Base-by-base conservation (phyloP, 2,113 vertebrate species). In the Bufo bufo region DNA sequence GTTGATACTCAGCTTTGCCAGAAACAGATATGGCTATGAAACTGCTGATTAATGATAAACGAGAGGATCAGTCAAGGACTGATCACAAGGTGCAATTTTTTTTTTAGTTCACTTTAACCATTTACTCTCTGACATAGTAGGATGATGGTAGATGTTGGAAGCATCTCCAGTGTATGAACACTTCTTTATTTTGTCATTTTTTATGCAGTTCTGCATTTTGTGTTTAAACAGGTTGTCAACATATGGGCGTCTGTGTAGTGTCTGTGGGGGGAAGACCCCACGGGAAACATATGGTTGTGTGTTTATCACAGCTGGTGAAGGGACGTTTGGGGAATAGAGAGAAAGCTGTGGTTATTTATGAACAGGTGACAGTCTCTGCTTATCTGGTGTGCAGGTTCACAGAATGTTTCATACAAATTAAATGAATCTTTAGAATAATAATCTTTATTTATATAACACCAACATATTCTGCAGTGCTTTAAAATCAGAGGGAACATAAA, bases 221-320 rank as follows among this genome's bases (percentile, higher is more conserved):
- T 69, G 81, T 66, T 54, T 84, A 23, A 84, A 33, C 59, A 66
- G 19, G 47, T 69, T 84, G 82, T 54, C 82, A 84, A 69, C 65
- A 49, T 83, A 69, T 69, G 81, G 61, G 61, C 61, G 47, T 66
- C 63, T 84, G 82, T 84, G 63, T 49, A 17, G 45, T 23, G 49
- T 71, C 82, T 65, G 45, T 79, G 59, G 71, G 84, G 71, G 58
- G 23, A 23, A 14, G n/a, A 78, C 50, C 77, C 75, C 85, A 20
- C 16, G 85, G 61, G 85, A 71, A 87, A 80, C 77, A 87, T 87
- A 87, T 80, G 85, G 61, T 56, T 87, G 74, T 87, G 77, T 71
- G 59, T 66, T 63, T 79, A 56, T 52, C 85, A 80, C 85, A 87
- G 85, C 85, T 87, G 85, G 77, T 87, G 77, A 33, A 47, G n/a